phyloP scores from a whole-genome alignment of 1,140 invertebrate species.

The Microplitis demolitor region DNA sequence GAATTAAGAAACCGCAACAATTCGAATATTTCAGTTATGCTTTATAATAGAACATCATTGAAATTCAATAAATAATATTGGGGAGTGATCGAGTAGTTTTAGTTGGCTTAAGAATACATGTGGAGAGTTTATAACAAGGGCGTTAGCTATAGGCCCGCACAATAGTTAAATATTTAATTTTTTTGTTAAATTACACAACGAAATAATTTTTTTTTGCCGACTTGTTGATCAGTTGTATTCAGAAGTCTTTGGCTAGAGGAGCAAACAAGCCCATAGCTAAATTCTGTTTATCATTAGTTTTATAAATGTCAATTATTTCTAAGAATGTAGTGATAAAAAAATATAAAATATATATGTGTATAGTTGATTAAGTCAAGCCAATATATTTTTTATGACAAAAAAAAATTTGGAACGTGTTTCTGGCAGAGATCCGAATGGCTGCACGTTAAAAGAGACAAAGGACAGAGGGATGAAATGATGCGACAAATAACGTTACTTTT shows the following conservation, averaged over 20 bases:
- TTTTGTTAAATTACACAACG: too few species aligned
- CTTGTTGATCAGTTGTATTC: too few species aligned
- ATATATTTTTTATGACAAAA: not conserved
- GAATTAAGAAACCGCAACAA: not conserved
- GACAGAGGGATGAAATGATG: slow-evolving; percentile 1
- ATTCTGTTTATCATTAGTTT: too few species aligned
- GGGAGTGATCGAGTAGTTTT: too few species aligned
- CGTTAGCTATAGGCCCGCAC: not conserved
- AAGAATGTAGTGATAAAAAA: too few species aligned
- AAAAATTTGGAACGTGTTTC: slow-evolving; percentile 6
- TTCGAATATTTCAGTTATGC: not conserved
- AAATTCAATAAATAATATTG: slow-evolving; percentile 3
- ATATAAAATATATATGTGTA: not conserved
- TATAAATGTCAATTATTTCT: too few species aligned
- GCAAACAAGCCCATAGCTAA: too few species aligned
- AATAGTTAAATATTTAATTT: too few species aligned
- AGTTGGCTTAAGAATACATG: too few species aligned
- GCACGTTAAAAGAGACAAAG: not conserved
- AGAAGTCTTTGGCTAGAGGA: too few species aligned
- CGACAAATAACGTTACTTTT: slow-evolving; percentile 46
- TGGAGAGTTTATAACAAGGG: too few species aligned
- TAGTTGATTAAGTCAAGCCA: not conserved
- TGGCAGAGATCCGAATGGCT: slow-evolving; percentile 20
- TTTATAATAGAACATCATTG: not conserved
- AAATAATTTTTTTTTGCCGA: too few species aligned